A percentile compares a stretch with the other conserved stretches of the same genome.
These are phyloP conservation scores for Antechinus stuartii DNA, from an alignment of 2,113 vertebrate species.

Conservation along the genomic window DNA sequence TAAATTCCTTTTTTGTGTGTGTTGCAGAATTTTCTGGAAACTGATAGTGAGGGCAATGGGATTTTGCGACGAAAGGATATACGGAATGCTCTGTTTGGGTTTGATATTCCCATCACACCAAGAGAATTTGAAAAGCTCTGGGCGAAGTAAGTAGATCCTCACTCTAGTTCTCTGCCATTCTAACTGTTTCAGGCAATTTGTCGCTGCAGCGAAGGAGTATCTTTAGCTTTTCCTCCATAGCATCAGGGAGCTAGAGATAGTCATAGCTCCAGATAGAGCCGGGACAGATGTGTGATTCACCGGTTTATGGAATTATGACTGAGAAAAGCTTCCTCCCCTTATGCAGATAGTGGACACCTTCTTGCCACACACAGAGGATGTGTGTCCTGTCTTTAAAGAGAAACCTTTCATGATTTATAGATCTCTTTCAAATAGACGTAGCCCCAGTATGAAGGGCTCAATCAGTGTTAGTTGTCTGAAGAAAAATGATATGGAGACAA, in stretches of 20 bases:
- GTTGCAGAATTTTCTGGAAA: conserved; percentile 82
- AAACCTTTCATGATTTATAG: not conserved
- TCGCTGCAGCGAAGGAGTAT: too few relatives aligned
- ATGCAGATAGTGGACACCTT: not conserved
- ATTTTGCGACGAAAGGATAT: conserved; percentile 82
- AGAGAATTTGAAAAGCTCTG: conserved; percentile 88
- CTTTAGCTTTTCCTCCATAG: accelerated
- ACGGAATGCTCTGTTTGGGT: conserved; percentile 81
- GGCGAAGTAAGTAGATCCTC: conserved; percentile 78
- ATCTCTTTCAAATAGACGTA: not conserved
- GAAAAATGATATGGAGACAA: not conserved
- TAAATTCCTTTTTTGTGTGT: conserved; percentile 42
- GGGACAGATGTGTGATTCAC: not conserved
- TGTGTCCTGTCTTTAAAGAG: not conserved
- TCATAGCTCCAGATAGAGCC: not conserved
- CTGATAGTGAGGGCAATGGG: conserved; percentile 78
- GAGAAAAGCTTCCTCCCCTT: not conserved
- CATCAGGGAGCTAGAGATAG: not conserved
- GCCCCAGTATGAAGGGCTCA: not conserved
- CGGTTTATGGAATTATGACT: not conserved
- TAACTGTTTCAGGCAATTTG: not conserved
- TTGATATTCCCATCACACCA: conserved; percentile 82
- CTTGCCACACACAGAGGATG: not conserved
- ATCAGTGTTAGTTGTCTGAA: not conserved
- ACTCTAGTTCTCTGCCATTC: not conserved